Conservation (phyloP, 2,888 invertebrate species). For the Chironomus tentans region DNA sequence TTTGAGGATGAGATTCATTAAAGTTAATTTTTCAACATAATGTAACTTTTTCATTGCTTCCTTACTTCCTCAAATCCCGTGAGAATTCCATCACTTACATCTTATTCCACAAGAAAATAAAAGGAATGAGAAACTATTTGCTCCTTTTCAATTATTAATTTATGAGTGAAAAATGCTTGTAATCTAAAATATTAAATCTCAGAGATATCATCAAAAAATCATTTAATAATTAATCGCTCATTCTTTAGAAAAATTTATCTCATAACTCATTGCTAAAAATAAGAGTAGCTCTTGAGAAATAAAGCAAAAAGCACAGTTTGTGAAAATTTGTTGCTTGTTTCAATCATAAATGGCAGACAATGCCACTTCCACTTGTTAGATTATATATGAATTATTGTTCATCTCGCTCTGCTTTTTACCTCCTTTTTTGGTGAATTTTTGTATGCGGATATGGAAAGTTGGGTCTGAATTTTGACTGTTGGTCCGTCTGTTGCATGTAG, state of each 20-base stretch:
- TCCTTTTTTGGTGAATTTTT: neutral
- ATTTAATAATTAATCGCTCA: slow-evolving; percentile 21
- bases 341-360: slow-evolving; percentile 17
- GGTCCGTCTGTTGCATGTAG: too few species aligned
- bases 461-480: too few species aligned
- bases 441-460: too few species aligned
- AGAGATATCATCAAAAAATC: slow-evolving; percentile 11
- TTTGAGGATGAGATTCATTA: too few species aligned
- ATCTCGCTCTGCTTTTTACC: neutral
- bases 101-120: neutral
- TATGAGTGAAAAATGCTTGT: neutral
- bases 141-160: slow-evolving; percentile 19
- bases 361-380: slow-evolving; percentile 23
- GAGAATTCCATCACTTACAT: too few species aligned
- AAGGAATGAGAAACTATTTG: slow-evolving; percentile 9
- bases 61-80: too few species aligned
- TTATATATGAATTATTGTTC: neutral
- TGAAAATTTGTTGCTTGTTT: slow-evolving; percentile 21
- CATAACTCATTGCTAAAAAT: neutral
- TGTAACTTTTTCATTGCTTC: too few species aligned
- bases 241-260: neutral
- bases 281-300: neutral
- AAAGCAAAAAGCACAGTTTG: neutral
- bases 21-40: too few species aligned
- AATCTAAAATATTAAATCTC: slow-evolving; percentile 7